These are phyloP conservation scores for Eubasilissa regina DNA, from an alignment of 1,140 invertebrate genomes.

Conservation along the genomic window DNA sequence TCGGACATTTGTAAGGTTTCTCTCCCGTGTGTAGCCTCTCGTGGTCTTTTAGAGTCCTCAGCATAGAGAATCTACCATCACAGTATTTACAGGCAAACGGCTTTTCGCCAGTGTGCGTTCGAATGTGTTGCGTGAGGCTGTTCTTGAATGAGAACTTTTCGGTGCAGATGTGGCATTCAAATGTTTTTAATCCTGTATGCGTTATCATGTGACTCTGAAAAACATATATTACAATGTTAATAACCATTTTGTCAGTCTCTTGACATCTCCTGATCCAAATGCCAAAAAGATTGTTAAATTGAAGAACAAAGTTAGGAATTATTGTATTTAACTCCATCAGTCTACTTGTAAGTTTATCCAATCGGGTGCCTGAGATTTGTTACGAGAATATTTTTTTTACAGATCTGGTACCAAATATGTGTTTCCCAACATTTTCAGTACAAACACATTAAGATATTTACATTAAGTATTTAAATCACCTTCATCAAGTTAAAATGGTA, in stretches of 20 bases:
- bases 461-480: too few relatives aligned
- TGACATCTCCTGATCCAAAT: too few relatives aligned
- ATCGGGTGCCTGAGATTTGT: too few relatives aligned
- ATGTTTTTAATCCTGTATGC: constrained; percentile 37
- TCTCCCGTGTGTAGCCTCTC: constrained; percentile 68
- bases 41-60: constrained; percentile 64
- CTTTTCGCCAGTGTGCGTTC: constrained; percentile 63
- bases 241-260: background rate
- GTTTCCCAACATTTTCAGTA: too few relatives aligned
- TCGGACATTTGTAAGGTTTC: constrained; percentile 71
- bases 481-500: too few relatives aligned
- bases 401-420: too few relatives aligned
- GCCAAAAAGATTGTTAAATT: too few relatives aligned
- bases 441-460: too few relatives aligned
- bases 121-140: constrained; percentile 20
- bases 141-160: background rate
- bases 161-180: background rate
- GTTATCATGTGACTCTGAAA: constrained; percentile 48
- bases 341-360: too few relatives aligned
- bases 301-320: too few relatives aligned
- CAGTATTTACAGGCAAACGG: constrained; percentile 65
- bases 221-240: background rate
- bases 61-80: constrained; percentile 62
- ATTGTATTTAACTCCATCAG: too few relatives aligned
- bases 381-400: too few relatives aligned